These are phyloP conservation scores for Oncorhynchus kisutch DNA, from an alignment of 2,113 vertebrate species.

Conservation along the genomic window DNA sequence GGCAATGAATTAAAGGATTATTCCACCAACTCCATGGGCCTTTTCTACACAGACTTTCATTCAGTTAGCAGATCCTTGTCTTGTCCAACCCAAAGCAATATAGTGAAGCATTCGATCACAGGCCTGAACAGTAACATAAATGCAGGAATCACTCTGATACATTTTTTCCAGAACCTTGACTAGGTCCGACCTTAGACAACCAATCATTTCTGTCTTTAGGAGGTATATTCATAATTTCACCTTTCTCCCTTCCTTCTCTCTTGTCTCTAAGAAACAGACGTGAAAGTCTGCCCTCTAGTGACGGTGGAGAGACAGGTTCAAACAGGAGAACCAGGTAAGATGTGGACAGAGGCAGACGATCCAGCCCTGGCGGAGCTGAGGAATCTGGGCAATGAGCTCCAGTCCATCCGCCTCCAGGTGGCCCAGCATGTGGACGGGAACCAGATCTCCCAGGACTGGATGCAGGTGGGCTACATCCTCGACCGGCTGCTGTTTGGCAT, in stretches of 20 bases:
- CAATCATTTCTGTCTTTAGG: neutral
- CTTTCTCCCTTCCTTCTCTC: neutral
- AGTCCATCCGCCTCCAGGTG: slow-evolving; percentile 53
- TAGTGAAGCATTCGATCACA: too few relatives aligned
- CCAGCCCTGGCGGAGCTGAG: slow-evolving; percentile 50
- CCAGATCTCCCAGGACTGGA: slow-evolving; percentile 61
- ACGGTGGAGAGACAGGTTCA: neutral
- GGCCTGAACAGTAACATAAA: too few relatives aligned
- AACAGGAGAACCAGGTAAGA: neutral
- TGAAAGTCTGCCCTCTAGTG: neutral
- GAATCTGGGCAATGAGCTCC: slow-evolving; percentile 54
- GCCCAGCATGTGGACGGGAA: slow-evolving; percentile 45
- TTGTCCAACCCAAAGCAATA: too few relatives aligned
- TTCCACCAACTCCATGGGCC: too few relatives aligned
- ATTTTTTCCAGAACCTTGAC: too few relatives aligned
- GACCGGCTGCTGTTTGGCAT: slow-evolving; percentile 71
- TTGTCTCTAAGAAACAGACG: neutral
- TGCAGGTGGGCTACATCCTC: slow-evolving; percentile 70
- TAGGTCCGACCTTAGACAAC: neutral
- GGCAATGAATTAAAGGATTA: too few relatives aligned
- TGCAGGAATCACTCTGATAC: too few relatives aligned
- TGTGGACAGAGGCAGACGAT: neutral
- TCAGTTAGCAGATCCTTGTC: too few relatives aligned
- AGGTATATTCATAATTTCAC: neutral
- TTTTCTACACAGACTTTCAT: too few relatives aligned